Percentiles rank a stretch among this genome's conserved stretches.
Conservation (phyloP, 2,888 invertebrate genomes). For the Portevinia maculata region DNA sequence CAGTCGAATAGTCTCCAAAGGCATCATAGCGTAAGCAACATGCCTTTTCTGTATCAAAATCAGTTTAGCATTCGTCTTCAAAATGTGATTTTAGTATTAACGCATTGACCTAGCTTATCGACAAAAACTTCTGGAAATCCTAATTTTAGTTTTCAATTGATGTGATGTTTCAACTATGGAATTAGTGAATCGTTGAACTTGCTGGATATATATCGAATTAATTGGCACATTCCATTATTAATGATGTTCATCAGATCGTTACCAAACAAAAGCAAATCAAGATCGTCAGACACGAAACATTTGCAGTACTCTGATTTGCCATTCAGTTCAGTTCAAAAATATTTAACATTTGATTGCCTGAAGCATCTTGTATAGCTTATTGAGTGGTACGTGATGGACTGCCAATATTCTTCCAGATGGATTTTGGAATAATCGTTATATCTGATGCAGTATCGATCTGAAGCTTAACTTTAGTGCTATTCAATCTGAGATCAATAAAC, state of each 20-base stretch:
- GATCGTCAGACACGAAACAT: neutral
- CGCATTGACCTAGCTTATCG: neutral
- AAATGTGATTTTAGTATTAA: neutral
- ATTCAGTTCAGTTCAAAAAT: neutral
- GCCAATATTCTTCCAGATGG: neutral
- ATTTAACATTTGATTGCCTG: neutral
- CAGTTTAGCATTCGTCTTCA: neutral
- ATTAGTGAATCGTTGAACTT: neutral
- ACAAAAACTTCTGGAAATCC: neutral
- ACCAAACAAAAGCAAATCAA: neutral
- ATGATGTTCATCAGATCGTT: neutral
- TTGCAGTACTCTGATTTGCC: neutral
- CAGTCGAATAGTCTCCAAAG: conserved; percentile 1
- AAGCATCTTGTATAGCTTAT: neutral
- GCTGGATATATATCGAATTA: neutral
- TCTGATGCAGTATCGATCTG: neutral
- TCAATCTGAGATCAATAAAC: too few species aligned
- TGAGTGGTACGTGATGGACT: neutral
- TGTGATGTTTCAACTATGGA: neutral
- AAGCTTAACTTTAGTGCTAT: neutral
- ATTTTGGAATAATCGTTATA: neutral
- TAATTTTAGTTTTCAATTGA: neutral
- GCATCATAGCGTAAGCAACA: neutral
- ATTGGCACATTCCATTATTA: neutral
- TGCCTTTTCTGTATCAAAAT: neutral